Evolutionary conservation across 2,888 invertebrate species (phyloP), one percentile per base, ranked within the genome.

Genomic region (Scaptomyza cyrtandrae): DNA sequence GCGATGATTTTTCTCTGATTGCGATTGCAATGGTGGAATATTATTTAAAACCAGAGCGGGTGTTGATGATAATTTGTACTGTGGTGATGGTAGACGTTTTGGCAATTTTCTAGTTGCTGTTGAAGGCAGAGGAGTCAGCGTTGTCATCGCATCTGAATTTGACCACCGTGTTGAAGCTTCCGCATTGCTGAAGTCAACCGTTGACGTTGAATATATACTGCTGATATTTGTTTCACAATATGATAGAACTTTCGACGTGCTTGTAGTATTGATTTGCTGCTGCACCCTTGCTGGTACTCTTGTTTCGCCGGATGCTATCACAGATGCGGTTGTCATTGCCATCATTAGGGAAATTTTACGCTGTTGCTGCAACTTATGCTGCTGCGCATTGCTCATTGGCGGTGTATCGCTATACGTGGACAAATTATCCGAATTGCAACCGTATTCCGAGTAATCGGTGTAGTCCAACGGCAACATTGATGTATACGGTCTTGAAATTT

Each of bases 371-470:
- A 81, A 44, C 39, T 74, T 84, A 0, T 77, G 71, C 52, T 78
- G 71, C 48, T 83, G 86, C 11, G 60, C 49, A 50, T 71, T 75
- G 27, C 68, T 77, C 27, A 68, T 71, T 13, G 80, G 74, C 24
- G 88, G 78, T 7, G 82, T 77, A 13, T 90, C 90, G 44, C 89
- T 90, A 46, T 85, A 90, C 0, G 86, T 76, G 10, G 90, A 89
- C 37, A 88, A 63, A 46, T 75, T 89, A 33, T 87, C 88, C 33
- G 71, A 46, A 50, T 76, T 77, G 39, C 66, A 75, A 91, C 94
- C 94, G 91, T 95, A 73, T 0, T 78, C 78, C 91, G 95, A 94
- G 91, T 95, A 95, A 90, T 95, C 95, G 91, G 95, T 95, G 91
- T 95, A 95, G 52, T 90, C 89, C n/a, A 89, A 70, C 24, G 88